Conservation (phyloP, 2,113 vertebrate genomes). For the Pitta sordida region DNA sequence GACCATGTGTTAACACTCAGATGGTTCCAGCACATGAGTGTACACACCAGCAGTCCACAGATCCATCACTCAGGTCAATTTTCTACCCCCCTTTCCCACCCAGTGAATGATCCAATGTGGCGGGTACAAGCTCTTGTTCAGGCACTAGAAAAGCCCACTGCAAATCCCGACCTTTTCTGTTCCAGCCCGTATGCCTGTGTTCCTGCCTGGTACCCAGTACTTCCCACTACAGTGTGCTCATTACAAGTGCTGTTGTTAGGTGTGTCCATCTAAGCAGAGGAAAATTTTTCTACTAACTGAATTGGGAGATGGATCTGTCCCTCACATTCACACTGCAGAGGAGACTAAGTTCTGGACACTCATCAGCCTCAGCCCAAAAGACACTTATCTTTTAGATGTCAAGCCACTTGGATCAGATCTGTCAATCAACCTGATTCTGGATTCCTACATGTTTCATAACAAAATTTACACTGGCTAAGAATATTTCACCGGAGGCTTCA, state of each 20-base stretch:
- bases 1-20: slow-evolving; percentile 83
- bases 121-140: neutral
- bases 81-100: neutral
- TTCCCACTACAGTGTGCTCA: neutral
- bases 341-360: neutral
- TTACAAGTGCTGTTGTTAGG: neutral
- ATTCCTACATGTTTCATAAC: neutral
- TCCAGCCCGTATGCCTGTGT: fast-evolving
- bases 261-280: neutral
- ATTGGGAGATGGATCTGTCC: neutral
- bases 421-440: neutral
- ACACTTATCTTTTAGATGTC: neutral
- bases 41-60: slow-evolving; percentile 50
- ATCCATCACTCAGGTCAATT: slow-evolving; percentile 60
- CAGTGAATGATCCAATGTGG: neutral
- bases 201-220: neutral
- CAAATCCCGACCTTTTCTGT: neutral
- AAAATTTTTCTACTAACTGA: neutral
- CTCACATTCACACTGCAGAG: neutral
- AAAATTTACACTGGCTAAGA: neutral
- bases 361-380: neutral
- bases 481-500: neutral
- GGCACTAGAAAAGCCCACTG: neutral
- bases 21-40: slow-evolving; percentile 50
- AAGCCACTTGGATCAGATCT: neutral